phyloP scores from a whole-genome alignment of 1,140 invertebrate species.

The Leptinotarsa lineolata region DNA sequence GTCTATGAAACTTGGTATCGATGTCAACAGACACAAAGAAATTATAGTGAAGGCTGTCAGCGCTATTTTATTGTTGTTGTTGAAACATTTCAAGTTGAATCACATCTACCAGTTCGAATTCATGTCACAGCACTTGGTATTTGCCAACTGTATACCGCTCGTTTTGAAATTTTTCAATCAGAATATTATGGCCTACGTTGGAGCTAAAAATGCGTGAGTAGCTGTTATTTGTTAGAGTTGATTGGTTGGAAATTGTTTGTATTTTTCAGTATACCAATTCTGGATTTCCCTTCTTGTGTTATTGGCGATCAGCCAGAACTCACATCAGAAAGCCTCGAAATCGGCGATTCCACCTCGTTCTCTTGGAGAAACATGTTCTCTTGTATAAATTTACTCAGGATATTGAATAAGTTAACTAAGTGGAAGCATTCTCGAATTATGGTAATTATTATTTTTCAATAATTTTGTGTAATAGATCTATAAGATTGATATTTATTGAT shows the following conservation, averaged over 20 bases:
- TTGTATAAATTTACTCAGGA: conserved; percentile 95
- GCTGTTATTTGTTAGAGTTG: not conserved
- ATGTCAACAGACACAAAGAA: conserved; percentile 98
- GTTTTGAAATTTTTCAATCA: conserved; percentile 99
- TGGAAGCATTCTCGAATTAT: conserved; percentile 99
- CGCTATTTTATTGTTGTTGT: conserved; percentile 86
- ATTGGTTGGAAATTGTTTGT: conserved; percentile 29
- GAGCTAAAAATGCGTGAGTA: conserved; percentile 77
- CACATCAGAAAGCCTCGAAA: conserved; percentile 90
- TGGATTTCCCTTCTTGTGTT: conserved; percentile 95
- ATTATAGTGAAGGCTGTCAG: conserved; percentile 98
- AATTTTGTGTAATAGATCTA: too few relatives aligned
- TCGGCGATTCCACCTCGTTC: conserved; percentile 83
- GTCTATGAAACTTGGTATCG: conserved; percentile 94
- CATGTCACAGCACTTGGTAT: conserved; percentile 97
- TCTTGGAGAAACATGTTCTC: conserved; percentile 99
- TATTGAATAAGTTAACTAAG: conserved; percentile 98
- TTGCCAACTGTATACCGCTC: conserved; percentile 98
- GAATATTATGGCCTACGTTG: conserved; percentile 94
- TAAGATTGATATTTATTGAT: too few relatives aligned
- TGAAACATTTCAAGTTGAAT: conserved; percentile 99
- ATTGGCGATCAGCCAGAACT: conserved; percentile 95
- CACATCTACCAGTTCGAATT: conserved; percentile 99
- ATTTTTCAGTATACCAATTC: conserved; percentile 77
- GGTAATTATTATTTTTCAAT: conserved; percentile 50